A percentile compares a stretch with the other conserved stretches of the same genome.
phyloP scores from a whole-genome alignment of 2,888 invertebrate genomes.

The Pecten maximus region DNA sequence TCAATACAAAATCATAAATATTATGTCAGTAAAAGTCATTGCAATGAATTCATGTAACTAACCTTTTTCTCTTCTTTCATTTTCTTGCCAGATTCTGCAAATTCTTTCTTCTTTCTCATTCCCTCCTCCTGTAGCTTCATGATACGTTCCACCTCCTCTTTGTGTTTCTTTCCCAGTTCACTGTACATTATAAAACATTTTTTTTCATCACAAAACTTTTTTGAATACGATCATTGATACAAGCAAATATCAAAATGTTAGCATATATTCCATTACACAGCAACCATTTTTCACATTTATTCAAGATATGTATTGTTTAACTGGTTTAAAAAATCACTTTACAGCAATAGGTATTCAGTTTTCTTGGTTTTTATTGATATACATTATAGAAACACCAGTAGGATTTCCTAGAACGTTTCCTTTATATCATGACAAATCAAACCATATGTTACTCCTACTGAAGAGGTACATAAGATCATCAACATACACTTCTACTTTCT shows the following conservation, averaged over 20 bases:
- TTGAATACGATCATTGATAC: too few relatives aligned
- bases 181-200: conserved; percentile 67
- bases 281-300: too few relatives aligned
- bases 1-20: too few relatives aligned
- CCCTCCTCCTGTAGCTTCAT: conserved; percentile 91
- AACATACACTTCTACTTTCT: background rate
- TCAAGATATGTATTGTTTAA: too few relatives aligned
- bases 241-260: too few relatives aligned
- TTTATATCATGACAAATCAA: background rate
- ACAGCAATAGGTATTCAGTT: too few relatives aligned
- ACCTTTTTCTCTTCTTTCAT: conserved; percentile 90
- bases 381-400: too few relatives aligned
- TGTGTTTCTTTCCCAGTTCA: conserved; percentile 85
- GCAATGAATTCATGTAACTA: conserved; percentile 52
- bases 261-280: too few relatives aligned
- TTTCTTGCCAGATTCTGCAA: conserved; percentile 86
- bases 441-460: background rate
- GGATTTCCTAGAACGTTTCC: background rate
- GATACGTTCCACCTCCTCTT: conserved; percentile 86
- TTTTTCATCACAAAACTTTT: too few relatives aligned
- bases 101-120: conserved; percentile 79
- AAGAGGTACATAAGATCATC: background rate
- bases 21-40: too few relatives aligned
- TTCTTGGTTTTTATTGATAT: too few relatives aligned
- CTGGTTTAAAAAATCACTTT: too few relatives aligned